Evolutionary conservation across 2,797 vertebrate species (phyloP).

Genomic region (Chromis chromis): DNA sequence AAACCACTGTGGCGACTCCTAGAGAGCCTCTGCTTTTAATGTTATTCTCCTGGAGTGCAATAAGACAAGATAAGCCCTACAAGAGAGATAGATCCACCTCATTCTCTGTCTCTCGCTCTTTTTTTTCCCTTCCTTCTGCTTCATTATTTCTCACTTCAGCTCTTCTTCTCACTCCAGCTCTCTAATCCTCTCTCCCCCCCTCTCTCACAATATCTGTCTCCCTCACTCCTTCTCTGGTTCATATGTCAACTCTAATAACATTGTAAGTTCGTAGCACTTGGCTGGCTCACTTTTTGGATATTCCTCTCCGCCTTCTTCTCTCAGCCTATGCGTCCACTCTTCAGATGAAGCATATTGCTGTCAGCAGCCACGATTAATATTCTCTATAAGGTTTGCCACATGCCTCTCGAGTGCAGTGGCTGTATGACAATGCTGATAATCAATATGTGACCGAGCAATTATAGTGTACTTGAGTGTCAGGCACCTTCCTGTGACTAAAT

Average conservation of each 20-base stretch:
- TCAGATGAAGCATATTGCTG: slow-evolving; percentile 9
- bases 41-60: slow-evolving; percentile 25
- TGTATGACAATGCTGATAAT: slow-evolving; percentile 50
- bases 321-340: slow-evolving; percentile 9
- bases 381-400: slow-evolving; percentile 11
- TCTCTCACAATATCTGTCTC: slow-evolving; percentile 49
- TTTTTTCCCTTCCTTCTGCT: slow-evolving; percentile 18
- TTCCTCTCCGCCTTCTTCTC: slow-evolving; percentile 30
- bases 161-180: slow-evolving; percentile 49
- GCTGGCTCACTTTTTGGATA: slow-evolving; percentile 62
- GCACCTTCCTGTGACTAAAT: slow-evolving; percentile 48
- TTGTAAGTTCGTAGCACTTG: slow-evolving; percentile 53
- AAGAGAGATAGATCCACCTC: slow-evolving; percentile 37
- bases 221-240: slow-evolving; percentile 34
- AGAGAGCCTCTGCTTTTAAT: slow-evolving; percentile 49
- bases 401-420: slow-evolving; percentile 4
- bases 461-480: slow-evolving; percentile 40
- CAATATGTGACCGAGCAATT: slow-evolving; percentile 61
- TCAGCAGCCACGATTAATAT: slow-evolving; percentile 37
- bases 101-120: slow-evolving; percentile 17
- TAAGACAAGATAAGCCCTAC: slow-evolving; percentile 53
- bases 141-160: slow-evolving; percentile 50
- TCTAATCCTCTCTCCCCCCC: slow-evolving; percentile 51
- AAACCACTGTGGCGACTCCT: slow-evolving; percentile 21
- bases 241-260: slow-evolving; percentile 66